Conservation (phyloP, 2,113 vertebrate genomes). For the Macrotis lagotis region DNA sequence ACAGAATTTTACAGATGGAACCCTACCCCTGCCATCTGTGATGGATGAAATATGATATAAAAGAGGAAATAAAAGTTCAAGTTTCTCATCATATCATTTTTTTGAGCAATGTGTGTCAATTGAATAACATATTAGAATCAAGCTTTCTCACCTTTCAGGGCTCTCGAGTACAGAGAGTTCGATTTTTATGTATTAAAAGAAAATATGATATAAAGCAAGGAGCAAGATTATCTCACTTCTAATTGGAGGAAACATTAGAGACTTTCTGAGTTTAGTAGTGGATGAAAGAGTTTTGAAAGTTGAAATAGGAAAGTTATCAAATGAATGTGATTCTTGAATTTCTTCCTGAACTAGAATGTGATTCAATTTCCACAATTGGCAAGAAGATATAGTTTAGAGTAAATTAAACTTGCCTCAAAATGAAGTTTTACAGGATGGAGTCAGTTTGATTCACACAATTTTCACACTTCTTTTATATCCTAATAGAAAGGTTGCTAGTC, state of each 20-base stretch:
- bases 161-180: not conserved
- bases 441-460: not conserved
- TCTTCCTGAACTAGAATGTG: no score
- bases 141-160: not conserved
- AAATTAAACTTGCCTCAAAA: not conserved
- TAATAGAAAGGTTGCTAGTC: not conserved
- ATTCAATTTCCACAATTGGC: no score
- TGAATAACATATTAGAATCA: not conserved
- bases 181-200: not conserved
- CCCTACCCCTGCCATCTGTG: not conserved
- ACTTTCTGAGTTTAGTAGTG: not conserved
- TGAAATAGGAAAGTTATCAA: not conserved
- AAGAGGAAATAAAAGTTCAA: not conserved
- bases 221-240: not conserved
- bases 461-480: not conserved
- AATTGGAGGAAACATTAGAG: not conserved
- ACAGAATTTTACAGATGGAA: not conserved
- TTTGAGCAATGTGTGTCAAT: not conserved
- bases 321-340: not conserved
- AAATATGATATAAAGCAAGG: not conserved
- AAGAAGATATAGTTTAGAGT: not conserved
- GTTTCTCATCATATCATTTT: not conserved
- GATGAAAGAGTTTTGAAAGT: not conserved
- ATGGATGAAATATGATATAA: not conserved
- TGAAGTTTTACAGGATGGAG: not conserved